phyloP scores from a whole-genome alignment of 2,797 vertebrate genomes.

The Leucoraja ocellata region DNA sequence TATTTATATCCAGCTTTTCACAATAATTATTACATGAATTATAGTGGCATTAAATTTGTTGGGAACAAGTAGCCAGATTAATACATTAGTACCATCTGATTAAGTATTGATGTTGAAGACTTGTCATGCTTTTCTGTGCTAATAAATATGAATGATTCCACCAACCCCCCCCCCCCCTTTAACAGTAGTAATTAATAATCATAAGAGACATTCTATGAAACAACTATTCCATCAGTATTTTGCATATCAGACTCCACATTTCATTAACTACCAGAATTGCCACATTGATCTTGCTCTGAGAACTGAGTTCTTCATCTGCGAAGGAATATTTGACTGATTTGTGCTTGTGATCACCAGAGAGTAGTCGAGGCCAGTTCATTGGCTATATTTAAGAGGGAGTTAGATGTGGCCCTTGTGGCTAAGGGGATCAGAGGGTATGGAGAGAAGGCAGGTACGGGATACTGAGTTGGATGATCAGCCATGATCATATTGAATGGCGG shows the following conservation, averaged over 20 bases:
- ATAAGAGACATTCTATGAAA: not conserved
- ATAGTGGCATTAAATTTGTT: not conserved
- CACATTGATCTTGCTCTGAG: not conserved
- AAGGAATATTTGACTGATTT: not conserved
- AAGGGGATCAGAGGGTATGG: no score
- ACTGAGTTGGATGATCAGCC: no score
- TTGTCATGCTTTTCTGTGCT: not conserved
- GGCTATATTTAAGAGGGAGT: no score
- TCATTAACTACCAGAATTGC: not conserved
- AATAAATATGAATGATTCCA: not conserved
- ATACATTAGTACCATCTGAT: not conserved
- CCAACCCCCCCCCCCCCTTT: not conserved
- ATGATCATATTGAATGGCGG: no score
- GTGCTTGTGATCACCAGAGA: not conserved
- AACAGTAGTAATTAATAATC: not conserved
- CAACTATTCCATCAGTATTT: not conserved
- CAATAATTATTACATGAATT: not conserved
- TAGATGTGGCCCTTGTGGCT: no score
- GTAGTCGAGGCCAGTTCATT: no score
- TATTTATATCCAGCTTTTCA: not conserved
- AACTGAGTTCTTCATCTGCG: not conserved
- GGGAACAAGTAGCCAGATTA: not conserved
- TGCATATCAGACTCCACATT: not conserved
- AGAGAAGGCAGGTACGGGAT: no score
- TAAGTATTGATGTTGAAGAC: constrained; percentile 6